These are phyloP conservation scores for Chironomus riparius DNA, from an alignment of 2,888 invertebrate genomes.

Conservation along the genomic window DNA sequence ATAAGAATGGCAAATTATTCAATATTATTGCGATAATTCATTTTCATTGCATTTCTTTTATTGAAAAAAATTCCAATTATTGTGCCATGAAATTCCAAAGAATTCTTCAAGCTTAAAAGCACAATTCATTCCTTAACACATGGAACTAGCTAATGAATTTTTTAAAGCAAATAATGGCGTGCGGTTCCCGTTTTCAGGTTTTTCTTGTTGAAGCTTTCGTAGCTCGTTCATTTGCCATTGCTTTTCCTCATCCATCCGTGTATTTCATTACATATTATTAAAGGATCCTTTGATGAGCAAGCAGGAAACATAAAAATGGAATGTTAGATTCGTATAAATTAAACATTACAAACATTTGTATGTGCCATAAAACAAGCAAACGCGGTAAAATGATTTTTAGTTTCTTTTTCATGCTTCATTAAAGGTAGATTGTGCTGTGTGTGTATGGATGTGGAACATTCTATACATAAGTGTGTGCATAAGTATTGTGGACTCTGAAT, in stretches of 20 bases:
- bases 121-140: neutral
- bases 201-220: neutral
- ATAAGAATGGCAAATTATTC: neutral
- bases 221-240: neutral
- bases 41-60: neutral
- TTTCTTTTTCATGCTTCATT: neutral
- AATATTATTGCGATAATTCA: neutral
- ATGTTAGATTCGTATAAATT: neutral
- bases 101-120: neutral
- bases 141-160: neutral
- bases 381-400: neutral
- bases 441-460: neutral
- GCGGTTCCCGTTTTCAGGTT: neutral
- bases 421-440: neutral
- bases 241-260: too few species aligned
- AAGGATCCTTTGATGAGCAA: neutral
- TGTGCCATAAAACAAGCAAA: slow-evolving; percentile 2
- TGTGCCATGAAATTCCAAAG: neutral
- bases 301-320: neutral
- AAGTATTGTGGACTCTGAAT: neutral
- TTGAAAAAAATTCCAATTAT: neutral
- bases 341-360: slow-evolving; percentile 4
- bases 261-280: neutral
- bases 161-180: slow-evolving; percentile 2
- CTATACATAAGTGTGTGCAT: neutral